Percentiles rank a stretch among this genome's conserved stretches.
These are phyloP conservation scores for Patiria pectinifera DNA, from an alignment of 53 echinoderm and acorn worm species.

Conservation along the genomic window DNA sequence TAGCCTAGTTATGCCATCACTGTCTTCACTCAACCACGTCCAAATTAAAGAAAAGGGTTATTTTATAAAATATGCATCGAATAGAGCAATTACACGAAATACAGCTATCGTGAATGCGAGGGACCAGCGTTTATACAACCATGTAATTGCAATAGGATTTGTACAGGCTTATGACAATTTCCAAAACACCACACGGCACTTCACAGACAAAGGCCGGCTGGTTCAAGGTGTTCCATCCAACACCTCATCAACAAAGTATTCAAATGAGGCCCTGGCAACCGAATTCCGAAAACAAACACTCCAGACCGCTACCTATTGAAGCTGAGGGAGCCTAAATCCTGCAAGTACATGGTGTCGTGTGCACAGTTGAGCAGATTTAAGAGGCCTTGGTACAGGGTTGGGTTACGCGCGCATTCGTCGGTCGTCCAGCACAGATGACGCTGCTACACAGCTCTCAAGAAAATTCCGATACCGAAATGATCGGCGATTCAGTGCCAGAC, in stretches of 20 bases:
- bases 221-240: constrained; percentile 24
- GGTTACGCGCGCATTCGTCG: constrained; percentile 10
- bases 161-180: background rate
- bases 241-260: constrained; percentile 48
- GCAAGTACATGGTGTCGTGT: constrained; percentile 40
- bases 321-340: background rate
- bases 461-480: too few relatives aligned
- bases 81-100: background rate
- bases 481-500: background rate
- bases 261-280: constrained; percentile 38
- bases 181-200: background rate
- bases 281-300: constrained; percentile 55
- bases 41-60: too few relatives aligned
- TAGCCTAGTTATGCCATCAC: too few relatives aligned
- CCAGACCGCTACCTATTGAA: constrained; percentile 12
- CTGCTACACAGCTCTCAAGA: background rate
- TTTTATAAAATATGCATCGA: too few relatives aligned
- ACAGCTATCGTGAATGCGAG: too few relatives aligned
- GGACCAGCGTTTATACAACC: background rate
- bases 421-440: background rate
- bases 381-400: constrained; percentile 10
- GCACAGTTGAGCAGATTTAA: constrained; percentile 3
- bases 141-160: background rate
- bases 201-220: constrained; percentile 10
- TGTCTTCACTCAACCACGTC: background rate